Base-by-base conservation (phyloP, 2,888 invertebrate genomes). In the Neria commutata region DNA sequence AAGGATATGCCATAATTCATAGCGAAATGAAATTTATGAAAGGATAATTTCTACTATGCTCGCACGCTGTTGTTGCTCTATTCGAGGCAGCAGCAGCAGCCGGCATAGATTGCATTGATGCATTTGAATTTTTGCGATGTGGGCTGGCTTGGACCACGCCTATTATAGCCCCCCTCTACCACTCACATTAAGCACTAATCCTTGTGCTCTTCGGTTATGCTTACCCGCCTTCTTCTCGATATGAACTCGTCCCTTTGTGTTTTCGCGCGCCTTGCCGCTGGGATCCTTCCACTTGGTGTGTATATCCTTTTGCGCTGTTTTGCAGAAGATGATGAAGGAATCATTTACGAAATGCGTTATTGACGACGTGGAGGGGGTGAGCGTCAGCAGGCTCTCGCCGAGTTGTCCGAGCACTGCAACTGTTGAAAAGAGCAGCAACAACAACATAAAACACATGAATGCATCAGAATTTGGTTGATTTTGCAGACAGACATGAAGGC, bases 301-400 rank as follows among this genome's bases (percentile, higher is more conserved):
- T 26, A 73, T 74, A 64, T 75, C 73, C 64, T 72, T 76, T 63
- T 74, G 74, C 63, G 69, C 71, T 66, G 74, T 68, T 60, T 73
- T 72, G 68, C 83, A 83, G 60, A 79, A 77, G 46, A 83, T 81
- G 63, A 83, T 82, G 71, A 83, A 81, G 63, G 83, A 82, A 61
- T 82, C 81, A 73, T 83, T 83, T 63, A 81, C 81, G 71, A 81
- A 83, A 69, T 80, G 79, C 58, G 79, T 77, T 61, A 81, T 78
- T 71, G 81, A 79, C 62, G 71, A 65, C 48, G 69, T 69, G 56
- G 79, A 74, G 33, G 82, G 82, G 46, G 76, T 75, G 45, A 81
- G 73, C 33, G 67, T 69, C 26, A 80, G 70, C 14, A 71, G 64
- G 50, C 52, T 61, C 34, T 67, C 67, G 54, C 70, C 73, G 24